These are phyloP conservation scores for Cyphomyrmex costatus DNA, from an alignment of 1,140 invertebrate species.

Conservation along the genomic window DNA sequence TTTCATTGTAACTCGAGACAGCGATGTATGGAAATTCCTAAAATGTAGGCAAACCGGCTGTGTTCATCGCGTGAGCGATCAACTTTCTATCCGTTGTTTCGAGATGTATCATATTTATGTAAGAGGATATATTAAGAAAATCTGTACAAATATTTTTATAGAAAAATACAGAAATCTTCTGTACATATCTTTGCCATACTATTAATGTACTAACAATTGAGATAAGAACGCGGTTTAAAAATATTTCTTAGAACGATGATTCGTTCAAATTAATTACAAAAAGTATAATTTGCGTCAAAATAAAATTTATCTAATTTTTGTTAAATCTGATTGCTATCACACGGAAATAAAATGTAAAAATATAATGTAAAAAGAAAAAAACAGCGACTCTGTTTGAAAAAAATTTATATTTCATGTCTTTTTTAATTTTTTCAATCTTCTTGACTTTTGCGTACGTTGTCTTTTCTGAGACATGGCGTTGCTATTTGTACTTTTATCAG, in stretches of 20 bases:
- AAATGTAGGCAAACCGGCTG: constrained; percentile 66
- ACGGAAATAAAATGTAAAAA: constrained; percentile 5
- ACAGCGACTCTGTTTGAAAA: constrained; percentile 3
- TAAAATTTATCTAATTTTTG: constrained; percentile 49
- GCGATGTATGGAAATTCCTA: constrained; percentile 64
- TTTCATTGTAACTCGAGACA: constrained; percentile 36
- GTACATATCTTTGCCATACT: constrained; percentile 72
- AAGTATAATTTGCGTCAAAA: constrained; percentile 36
- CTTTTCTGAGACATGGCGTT: constrained; percentile 45
- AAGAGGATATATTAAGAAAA: constrained; percentile 6
- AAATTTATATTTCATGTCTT: constrained; percentile 52
- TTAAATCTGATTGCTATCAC: not conserved
- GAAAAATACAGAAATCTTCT: constrained; percentile 53
- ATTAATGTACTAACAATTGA: constrained; percentile 63
- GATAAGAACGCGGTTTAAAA: constrained; percentile 36
- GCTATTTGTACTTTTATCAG: constrained; percentile 77
- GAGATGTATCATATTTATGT: constrained; percentile 71
- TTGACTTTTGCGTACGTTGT: constrained; percentile 54
- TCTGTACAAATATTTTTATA: constrained; percentile 54
- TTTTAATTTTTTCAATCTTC: constrained; percentile 60
- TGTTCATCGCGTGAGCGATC: constrained; percentile 65
- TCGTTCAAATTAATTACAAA: constrained; percentile 49
- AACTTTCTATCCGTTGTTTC: constrained; percentile 41
- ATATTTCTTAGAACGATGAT: constrained; percentile 34
- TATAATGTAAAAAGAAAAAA: constrained; percentile 4